Evolutionary conservation across 2,888 invertebrate species (phyloP).

Genomic region (Perithous albicinctus): DNA sequence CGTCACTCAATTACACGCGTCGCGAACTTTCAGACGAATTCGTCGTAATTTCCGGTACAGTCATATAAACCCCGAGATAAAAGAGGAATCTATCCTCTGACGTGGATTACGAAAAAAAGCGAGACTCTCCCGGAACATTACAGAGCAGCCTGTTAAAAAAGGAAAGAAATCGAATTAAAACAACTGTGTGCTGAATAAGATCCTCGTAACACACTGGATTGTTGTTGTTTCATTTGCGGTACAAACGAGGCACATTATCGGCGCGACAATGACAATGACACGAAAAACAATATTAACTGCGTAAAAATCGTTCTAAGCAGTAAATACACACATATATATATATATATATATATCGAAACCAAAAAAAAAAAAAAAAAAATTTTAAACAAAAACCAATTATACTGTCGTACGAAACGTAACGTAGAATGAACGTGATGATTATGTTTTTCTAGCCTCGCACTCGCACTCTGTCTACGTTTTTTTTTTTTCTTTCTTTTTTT

Average conservation of each 20-base stretch:
- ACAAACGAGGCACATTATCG: not conserved
- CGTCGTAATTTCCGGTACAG: conserved; percentile 13
- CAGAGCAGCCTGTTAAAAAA: not conserved
- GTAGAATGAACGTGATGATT: not conserved
- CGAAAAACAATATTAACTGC: not conserved
- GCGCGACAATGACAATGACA: not conserved
- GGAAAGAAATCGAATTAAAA: not conserved
- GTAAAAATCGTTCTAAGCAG: not conserved
- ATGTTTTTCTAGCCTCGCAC: not conserved
- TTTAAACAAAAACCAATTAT: not conserved
- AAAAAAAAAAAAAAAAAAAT: too few relatives aligned
- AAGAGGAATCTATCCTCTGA: not conserved
- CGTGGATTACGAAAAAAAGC: not conserved
- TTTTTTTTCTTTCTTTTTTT: too few relatives aligned
- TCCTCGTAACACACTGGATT: not conserved
- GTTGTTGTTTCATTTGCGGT: not conserved
- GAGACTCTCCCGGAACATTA: not conserved
- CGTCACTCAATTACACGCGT: conserved; percentile 42
- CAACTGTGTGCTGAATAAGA: not conserved
- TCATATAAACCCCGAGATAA: not conserved
- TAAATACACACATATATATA: not conserved
- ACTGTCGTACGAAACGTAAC: not conserved
- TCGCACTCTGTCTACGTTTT: not conserved
- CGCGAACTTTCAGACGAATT: conserved; percentile 21
- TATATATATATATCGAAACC: not conserved